Conservation (phyloP, 2,113 vertebrate species). For the Boulengeromyrus knoepffleri region DNA sequence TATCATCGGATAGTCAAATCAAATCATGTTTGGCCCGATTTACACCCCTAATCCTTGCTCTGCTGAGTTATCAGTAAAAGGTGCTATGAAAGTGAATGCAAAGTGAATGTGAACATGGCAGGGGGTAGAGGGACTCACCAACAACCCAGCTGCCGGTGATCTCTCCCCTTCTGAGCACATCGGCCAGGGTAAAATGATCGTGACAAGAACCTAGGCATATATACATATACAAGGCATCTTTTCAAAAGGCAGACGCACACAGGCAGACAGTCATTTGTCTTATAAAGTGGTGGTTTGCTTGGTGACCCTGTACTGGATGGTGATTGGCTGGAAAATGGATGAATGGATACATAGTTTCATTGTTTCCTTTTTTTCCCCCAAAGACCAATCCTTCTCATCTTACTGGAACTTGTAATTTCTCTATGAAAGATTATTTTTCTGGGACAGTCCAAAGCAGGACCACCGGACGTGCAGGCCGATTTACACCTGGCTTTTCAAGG, state of each 20-base stretch:
- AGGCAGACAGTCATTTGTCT: not conserved
- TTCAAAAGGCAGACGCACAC: not conserved
- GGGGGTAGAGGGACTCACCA: not conserved
- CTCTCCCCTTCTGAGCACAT: constrained; percentile 2
- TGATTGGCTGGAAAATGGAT: not conserved
- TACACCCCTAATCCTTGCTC: not conserved
- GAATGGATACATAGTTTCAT: not conserved
- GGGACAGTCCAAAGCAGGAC: not conserved
- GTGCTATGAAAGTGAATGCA: not conserved
- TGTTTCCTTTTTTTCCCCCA: not conserved
- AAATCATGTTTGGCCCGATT: not conserved
- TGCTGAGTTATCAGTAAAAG: not conserved
- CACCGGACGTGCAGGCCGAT: not conserved
- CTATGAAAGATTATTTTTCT: not conserved
- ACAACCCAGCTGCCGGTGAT: constrained; percentile 6
- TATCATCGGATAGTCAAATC: not conserved
- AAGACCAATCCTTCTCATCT: not conserved
- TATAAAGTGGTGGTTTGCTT: not conserved
- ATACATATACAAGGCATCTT: not conserved
- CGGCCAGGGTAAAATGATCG: constrained; percentile 9
- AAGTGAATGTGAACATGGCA: not conserved
- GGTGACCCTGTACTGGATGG: not conserved
- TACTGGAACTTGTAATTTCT: not conserved
- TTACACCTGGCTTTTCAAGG: not conserved
- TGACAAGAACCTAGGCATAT: constrained; percentile 7